phyloP scores from a whole-genome alignment of 2,113 vertebrate genomes.

The Phyllostomus hastatus region DNA sequence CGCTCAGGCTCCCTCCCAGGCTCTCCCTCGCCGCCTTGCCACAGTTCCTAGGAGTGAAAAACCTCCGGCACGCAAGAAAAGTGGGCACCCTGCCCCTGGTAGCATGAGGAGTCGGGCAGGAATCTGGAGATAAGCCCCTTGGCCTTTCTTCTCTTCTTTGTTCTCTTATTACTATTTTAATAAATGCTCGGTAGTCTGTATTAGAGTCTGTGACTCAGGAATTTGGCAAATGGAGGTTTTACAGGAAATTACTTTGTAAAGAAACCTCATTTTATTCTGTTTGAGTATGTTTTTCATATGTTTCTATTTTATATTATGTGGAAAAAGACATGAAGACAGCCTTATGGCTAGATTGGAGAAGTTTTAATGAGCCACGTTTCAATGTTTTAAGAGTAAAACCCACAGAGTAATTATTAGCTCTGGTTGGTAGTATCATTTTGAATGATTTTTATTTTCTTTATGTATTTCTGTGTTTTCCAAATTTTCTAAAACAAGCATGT shows the following conservation, averaged over 20 bases:
- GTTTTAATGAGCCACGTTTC: neutral
- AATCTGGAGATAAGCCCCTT: slow-evolving; percentile 69
- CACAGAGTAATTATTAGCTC: neutral
- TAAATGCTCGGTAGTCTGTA: neutral
- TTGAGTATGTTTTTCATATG: neutral
- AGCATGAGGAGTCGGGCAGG: slow-evolving; percentile 46
- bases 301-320: slow-evolving; percentile 28
- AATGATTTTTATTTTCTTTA: neutral
- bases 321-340: neutral
- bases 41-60: slow-evolving; percentile 64
- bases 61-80: slow-evolving; percentile 61
- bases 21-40: slow-evolving; percentile 56
- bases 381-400: neutral
- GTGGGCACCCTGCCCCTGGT: neutral
- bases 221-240: slow-evolving; percentile 44
- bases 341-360: neutral
- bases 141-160: neutral
- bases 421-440: neutral
- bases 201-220: slow-evolving; percentile 33
- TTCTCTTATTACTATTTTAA: neutral
- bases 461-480: slow-evolving; percentile 27
- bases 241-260: slow-evolving; percentile 31
- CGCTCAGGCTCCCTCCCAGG: slow-evolving; percentile 53
- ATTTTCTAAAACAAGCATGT: slow-evolving; percentile 39
- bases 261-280: neutral